These are phyloP conservation scores for Hypercompe scribonia DNA, from an alignment of 2,888 invertebrate species.

Conservation along the genomic window DNA sequence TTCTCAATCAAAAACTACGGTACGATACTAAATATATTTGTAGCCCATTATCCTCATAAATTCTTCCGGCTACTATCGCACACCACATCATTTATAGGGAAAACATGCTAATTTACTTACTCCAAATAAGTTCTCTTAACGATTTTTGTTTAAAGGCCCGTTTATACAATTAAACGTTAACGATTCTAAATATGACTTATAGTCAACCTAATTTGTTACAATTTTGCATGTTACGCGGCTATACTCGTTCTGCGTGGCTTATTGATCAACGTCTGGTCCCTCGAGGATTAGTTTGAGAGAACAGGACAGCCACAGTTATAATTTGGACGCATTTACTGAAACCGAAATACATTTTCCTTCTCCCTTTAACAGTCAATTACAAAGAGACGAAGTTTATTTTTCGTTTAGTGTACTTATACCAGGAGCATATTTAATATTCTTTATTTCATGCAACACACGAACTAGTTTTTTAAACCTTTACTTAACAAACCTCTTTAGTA, in stretches of 20 bases:
- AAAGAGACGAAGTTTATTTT: background rate
- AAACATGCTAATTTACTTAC: background rate
- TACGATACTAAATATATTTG: background rate
- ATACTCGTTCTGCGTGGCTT: conserved; percentile 39
- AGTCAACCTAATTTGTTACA: conserved; percentile 12
- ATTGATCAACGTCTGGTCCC: conserved; percentile 49
- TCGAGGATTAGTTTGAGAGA: conserved; percentile 38
- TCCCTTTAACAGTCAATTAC: conserved; percentile 5
- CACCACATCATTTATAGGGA: conserved; percentile 17
- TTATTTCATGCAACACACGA: background rate
- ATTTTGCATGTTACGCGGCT: conserved; percentile 26
- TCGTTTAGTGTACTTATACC: background rate
- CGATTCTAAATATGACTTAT: conserved; percentile 4
- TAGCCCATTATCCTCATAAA: conserved; percentile 16
- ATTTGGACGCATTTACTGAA: conserved; percentile 14
- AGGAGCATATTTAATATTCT: background rate
- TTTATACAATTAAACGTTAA: background rate
- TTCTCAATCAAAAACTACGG: background rate
- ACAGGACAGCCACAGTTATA: conserved; percentile 27
- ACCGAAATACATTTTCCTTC: conserved; percentile 10
- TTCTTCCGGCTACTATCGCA: conserved; percentile 41
- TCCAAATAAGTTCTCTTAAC: background rate
- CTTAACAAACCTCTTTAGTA: background rate
- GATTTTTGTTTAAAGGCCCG: background rate
- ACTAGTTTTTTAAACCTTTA: too few species aligned